Evolutionary conservation across 2,888 invertebrate species (phyloP).

Genomic region (Caradrina kadenii): DNA sequence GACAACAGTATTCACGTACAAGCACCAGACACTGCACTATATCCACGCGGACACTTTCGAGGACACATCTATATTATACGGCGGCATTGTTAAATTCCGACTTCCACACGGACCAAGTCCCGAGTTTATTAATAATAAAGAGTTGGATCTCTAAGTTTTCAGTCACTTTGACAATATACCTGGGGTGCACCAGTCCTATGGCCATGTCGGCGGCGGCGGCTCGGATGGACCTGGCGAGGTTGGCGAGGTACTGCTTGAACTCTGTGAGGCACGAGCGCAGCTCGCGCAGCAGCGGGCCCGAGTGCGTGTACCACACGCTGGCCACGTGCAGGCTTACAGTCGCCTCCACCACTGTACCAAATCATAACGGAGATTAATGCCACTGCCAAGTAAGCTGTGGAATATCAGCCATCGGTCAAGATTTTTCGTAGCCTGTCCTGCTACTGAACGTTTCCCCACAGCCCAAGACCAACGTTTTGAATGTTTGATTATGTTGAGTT

Average conservation of each 20-base stretch:
- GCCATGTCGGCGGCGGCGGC: constrained; percentile 98
- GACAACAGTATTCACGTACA: constrained; percentile 56
- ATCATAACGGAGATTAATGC: too few relatives aligned
- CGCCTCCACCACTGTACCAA: constrained; percentile 73
- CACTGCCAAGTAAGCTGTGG: too few relatives aligned
- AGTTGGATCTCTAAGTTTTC: too few relatives aligned
- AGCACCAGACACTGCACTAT: background rate
- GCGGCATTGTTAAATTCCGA: too few relatives aligned
- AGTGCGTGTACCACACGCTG: constrained; percentile 98
- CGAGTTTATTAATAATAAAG: too few relatives aligned
- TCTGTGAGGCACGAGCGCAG: constrained; percentile 96
- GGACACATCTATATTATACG: too few relatives aligned
- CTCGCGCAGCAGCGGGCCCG: constrained; percentile 95
- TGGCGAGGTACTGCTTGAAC: constrained; percentile 96
- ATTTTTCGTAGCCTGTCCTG: too few relatives aligned
- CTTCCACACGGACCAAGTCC: too few relatives aligned
- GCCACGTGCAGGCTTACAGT: constrained; percentile 92
- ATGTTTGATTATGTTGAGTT: background rate
- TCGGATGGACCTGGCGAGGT: constrained; percentile 95
- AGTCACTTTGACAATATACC: constrained; percentile 69
- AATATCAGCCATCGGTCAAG: too few relatives aligned
- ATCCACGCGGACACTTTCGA: too few relatives aligned
- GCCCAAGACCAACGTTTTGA: too few relatives aligned
- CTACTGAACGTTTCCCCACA: too few relatives aligned
- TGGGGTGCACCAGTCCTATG: constrained; percentile 95